These are phyloP conservation scores for Luidia sarsii DNA, from an alignment of 53 echinoderm and acorn worm species.

Conservation along the genomic window DNA sequence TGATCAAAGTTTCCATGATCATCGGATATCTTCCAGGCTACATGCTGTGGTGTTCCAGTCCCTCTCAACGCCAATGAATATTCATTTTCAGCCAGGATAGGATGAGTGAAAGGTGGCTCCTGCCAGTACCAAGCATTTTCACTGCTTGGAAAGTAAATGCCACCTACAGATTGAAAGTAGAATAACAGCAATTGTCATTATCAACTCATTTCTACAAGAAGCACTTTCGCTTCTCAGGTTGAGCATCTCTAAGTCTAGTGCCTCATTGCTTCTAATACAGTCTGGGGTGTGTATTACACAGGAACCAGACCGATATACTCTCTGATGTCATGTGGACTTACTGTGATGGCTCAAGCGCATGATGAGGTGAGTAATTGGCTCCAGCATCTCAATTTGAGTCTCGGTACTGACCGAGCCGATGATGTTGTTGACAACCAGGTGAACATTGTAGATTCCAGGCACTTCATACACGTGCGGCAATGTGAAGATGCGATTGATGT, in stretches of 20 bases:
- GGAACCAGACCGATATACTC: too few relatives aligned
- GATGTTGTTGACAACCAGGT: constrained; percentile 23
- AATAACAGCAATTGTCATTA: neutral
- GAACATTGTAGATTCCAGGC: constrained; percentile 35
- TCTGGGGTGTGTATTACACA: too few relatives aligned
- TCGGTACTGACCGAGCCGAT: constrained; percentile 15
- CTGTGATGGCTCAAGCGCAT: constrained; percentile 22
- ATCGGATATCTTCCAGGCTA: constrained; percentile 63
- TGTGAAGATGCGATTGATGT: neutral
- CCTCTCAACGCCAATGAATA: constrained; percentile 44
- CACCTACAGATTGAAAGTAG: neutral
- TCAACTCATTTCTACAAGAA: too few relatives aligned
- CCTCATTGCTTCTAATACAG: too few relatives aligned
- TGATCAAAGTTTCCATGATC: neutral
- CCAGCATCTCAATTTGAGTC: constrained; percentile 29
- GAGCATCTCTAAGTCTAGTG: too few relatives aligned
- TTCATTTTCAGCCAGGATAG: constrained; percentile 49
- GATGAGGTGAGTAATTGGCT: constrained; percentile 29
- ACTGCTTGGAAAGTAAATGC: constrained; percentile 30
- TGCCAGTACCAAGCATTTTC: constrained; percentile 24
- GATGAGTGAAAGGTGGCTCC: constrained; percentile 17
- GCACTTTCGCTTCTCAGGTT: too few relatives aligned
- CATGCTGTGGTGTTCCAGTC: constrained; percentile 67
- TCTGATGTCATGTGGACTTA: constrained; percentile 13
- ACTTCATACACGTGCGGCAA: constrained; percentile 8